Evolutionary conservation across 2,113 vertebrate species (phyloP).

Genomic region (Antidorcas marsupialis): DNA sequence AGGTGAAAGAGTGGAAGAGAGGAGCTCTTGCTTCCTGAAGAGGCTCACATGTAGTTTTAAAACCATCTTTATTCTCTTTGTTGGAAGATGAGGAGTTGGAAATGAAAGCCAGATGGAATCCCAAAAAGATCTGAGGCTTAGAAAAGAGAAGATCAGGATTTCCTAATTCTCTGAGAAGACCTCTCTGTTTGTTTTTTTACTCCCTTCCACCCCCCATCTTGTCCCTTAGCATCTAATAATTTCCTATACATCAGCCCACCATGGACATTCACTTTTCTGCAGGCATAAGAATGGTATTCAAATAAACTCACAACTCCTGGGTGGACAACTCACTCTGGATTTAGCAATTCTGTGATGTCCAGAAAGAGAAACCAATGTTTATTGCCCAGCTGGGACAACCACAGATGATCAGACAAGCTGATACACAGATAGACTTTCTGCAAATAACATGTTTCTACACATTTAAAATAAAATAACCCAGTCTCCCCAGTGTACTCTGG

Average conservation of each 20-base stretch:
- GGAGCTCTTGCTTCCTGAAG: background rate
- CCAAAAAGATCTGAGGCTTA: conserved; percentile 47
- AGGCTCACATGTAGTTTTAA: background rate
- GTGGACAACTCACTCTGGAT: background rate
- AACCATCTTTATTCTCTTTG: conserved; percentile 18
- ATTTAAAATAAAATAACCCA: background rate
- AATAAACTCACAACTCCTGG: background rate
- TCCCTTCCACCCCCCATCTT: background rate
- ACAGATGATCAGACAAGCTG: background rate
- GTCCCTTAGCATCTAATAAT: background rate
- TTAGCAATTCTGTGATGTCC: background rate
- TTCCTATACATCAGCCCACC: background rate
- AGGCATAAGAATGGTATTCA: background rate
- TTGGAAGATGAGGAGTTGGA: conserved; percentile 37
- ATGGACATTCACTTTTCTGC: background rate
- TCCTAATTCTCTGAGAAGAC: conserved; percentile 47
- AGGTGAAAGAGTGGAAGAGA: background rate
- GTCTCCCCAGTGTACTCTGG: background rate
- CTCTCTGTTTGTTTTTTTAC: background rate
- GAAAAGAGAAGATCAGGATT: conserved; percentile 32
- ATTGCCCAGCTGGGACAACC: background rate
- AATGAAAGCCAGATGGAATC: conserved; percentile 59
- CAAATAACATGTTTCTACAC: background rate
- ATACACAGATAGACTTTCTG: conserved; percentile 16
- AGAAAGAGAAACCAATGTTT: background rate